Conservation (phyloP, 2,888 invertebrate genomes). For the Phyto melanocephala region DNA sequence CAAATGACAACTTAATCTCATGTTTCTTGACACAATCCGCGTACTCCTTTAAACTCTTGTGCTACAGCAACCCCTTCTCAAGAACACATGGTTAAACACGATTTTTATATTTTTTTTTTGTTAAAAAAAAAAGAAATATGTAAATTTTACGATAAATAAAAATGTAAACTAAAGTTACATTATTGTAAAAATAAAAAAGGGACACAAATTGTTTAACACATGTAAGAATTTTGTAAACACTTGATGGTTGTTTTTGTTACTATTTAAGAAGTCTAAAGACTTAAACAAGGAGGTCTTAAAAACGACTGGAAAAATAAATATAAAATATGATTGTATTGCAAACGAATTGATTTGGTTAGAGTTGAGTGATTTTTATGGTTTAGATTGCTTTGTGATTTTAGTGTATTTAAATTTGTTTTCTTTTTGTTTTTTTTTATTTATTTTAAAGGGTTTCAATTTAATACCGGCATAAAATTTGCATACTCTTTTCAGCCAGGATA, state of each 20-base stretch:
- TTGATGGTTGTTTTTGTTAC: slow-evolving; percentile 12
- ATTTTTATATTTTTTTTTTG: slow-evolving; percentile 7
- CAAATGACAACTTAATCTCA: slow-evolving; percentile 64
- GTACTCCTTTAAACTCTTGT: slow-evolving; percentile 36
- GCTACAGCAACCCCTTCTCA: slow-evolving; percentile 34
- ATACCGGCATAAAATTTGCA: slow-evolving; percentile 40
- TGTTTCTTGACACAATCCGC: slow-evolving; percentile 48
- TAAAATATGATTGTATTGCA: slow-evolving; percentile 19
- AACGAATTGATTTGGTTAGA: slow-evolving; percentile 65
- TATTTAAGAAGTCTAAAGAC: neutral
- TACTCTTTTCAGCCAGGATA: slow-evolving; percentile 2
- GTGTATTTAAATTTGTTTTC: slow-evolving; percentile 19
- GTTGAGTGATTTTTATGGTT: slow-evolving; percentile 75
- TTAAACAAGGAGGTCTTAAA: neutral
- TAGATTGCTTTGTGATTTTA: slow-evolving; percentile 39
- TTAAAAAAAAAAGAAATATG: slow-evolving; percentile 14
- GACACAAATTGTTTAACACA: slow-evolving; percentile 25
- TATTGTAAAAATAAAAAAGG: neutral
- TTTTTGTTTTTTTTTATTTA: neutral
- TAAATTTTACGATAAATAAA: slow-evolving; percentile 56
- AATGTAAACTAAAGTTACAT: slow-evolving; percentile 49
- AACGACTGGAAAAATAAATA: neutral
- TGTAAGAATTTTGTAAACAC: slow-evolving; percentile 57
- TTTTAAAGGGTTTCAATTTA: slow-evolving; percentile 11
- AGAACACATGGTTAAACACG: slow-evolving; percentile 16